Evolutionary conservation across 2,888 invertebrate genomes (phyloP), one percentile per base, ranked within the genome.

Genomic region (Portevinia maculata): DNA sequence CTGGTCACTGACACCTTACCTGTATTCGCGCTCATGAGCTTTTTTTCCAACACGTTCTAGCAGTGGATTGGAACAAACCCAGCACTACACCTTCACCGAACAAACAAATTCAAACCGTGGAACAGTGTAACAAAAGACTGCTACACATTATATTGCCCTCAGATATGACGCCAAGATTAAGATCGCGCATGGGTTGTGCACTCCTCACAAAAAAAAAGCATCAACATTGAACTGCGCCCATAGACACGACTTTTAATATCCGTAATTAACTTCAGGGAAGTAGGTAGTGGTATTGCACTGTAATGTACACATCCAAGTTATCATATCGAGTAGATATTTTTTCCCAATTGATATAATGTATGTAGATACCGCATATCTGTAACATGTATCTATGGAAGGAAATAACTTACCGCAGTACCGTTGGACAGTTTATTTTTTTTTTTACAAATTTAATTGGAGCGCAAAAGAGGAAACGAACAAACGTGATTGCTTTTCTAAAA

Each of bases 191-290:
- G 44, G 28, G 34, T 34, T 34, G 15, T 53, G 52, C 6, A 24
- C 46, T 46, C 34, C n/a, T 44, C 24, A 44, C 17, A 19, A 17
- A 19, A 19, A 4, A 21, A 6, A 48, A 39, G 8, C 5, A 37
- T 34, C n/a, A 69, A 24, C 24, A 24, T n/a, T n/a, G 74, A 62
- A 69, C 69, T 71, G 81, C 70, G 76, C 76, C 81, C 74, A 53
- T 13, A 79, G 55, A 76, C 81, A 81, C 76, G 70, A 81, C 70
- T 76, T 53, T 75, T 81, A 81, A 81, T 76, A 76, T 81, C 81
- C 70, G 70, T 76, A 81, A 81, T 81, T 81, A 81, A 81, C 59
- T 65, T 60, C 59, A 60, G 64, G 81, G 65, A 70, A 76, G 76
- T 75, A 24, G 48, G 8, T 50, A 48, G 55, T 37, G 15, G 17